Evolutionary conservation across 2,797 vertebrate species (phyloP), one percentile per base, ranked within the genome.

Genomic region (Gobionotothen gibberifrons): DNA sequence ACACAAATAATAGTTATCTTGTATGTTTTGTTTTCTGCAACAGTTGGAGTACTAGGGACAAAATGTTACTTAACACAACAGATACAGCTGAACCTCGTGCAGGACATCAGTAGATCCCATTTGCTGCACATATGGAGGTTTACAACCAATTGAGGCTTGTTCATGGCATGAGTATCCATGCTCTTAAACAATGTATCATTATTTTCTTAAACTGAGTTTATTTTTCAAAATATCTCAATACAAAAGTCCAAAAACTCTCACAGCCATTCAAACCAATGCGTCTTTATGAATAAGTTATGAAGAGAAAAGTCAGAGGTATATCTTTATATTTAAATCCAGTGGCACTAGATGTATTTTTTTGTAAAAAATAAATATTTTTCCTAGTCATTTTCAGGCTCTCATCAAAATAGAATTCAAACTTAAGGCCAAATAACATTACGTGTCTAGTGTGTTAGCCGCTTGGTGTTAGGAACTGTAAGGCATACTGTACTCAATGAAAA

Each of bases 381-480:
- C 59, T 80, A 74, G 79, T 10, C 9, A 74, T 86, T 84, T 87
- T 83, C 67, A 75, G 55, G 61, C 74, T 59, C n/a, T 66, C 36
- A 78, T 86, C 65, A 80, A 75, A 82, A 71, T 74, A 70, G 40
- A 75, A 81, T 83, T 85, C 42, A 63, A 72, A 67, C 70, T 32
- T 76, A 83, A 75, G 81, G 92, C 92, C 91, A 93, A 92, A 90
- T 79, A 70, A 78, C 69, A 71, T 63, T 46, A 13, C 39, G 46
- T 77, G 62, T 89, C 44, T 72, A 14, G 46, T 54, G 69, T 76
- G 44, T 70, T 63, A 54, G 29, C 61, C 72, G 36, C 51, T 68
- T 17, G 8, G 54, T 67, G 58, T 75, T 69, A 42, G 19, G 52
- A 42, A 57, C 66, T 16, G 19, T 66, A 26, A 66, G 53, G 68